Percentiles rank a stretch among this genome's conserved stretches.
Conservation (phyloP, 2,797 vertebrate species). For the Enteromius thamalakanensis region DNA sequence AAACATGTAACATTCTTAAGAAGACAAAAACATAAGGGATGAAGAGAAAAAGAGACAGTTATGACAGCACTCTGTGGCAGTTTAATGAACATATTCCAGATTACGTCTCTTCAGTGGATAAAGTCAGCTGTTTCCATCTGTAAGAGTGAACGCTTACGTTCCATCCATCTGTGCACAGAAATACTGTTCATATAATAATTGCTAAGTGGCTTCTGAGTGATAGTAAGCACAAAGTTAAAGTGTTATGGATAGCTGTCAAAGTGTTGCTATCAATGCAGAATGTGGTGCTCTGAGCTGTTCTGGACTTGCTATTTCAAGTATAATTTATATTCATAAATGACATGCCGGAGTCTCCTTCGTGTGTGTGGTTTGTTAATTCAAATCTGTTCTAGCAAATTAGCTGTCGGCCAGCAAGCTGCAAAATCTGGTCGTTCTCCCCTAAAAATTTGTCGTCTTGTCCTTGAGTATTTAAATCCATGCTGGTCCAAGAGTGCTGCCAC, state of each 20-base stretch:
- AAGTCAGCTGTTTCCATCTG: neutral
- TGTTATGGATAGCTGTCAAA: neutral
- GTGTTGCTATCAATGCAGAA: neutral
- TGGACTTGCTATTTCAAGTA: neutral
- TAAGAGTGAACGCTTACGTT: neutral
- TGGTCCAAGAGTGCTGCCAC: conserved; percentile 16
- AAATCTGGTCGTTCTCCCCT: neutral
- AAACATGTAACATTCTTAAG: conserved; percentile 33
- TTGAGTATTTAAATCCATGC: conserved; percentile 30
- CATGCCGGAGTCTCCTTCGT: neutral
- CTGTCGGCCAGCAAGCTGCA: neutral
- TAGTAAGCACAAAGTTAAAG: too few species aligned
- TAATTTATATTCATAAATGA: neutral
- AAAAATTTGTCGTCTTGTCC: neutral
- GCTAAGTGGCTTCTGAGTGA: neutral
- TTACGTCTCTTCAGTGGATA: conserved; percentile 24
- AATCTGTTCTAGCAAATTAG: neutral
- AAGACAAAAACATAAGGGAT: conserved; percentile 37
- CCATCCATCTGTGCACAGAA: neutral
- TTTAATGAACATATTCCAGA: conserved; percentile 40
- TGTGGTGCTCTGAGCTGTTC: neutral
- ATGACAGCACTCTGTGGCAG: conserved; percentile 25
- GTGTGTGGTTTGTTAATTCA: neutral
- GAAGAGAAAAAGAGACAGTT: conserved; percentile 24
- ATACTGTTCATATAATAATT: neutral